phyloP scores from a whole-genome alignment of 2,888 invertebrate species.

The Tanaodytes sp. region DNA sequence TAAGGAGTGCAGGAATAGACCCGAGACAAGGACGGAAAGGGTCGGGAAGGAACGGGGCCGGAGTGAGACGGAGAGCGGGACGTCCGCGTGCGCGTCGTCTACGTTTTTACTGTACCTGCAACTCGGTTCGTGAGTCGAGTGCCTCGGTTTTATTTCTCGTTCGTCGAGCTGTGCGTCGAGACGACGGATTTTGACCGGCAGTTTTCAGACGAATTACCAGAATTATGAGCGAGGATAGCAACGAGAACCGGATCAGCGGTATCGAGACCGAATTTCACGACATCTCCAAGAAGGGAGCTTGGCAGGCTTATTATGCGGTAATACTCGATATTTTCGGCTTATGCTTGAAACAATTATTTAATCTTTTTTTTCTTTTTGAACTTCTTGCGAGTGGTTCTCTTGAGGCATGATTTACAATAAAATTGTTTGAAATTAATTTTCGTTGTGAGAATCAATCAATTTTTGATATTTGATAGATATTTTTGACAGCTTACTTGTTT shows the following conservation, averaged over 20 bases:
- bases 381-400: not conserved
- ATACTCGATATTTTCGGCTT: too few relatives aligned
- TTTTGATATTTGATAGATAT: too few relatives aligned
- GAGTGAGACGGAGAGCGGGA: slow-evolving; percentile 4
- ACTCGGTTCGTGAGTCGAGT: slow-evolving; percentile 1
- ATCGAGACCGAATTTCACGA: slow-evolving; percentile 84
- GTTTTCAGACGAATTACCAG: not conserved
- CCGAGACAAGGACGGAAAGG: not conserved
- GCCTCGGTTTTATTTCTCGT: not conserved
- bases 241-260: slow-evolving; percentile 70
- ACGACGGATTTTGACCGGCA: not conserved
- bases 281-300: slow-evolving; percentile 80
- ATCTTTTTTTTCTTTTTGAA: not conserved
- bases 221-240: slow-evolving; percentile 61
- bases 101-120: slow-evolving; percentile 1
- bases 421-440: too few relatives aligned
- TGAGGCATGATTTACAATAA: not conserved
- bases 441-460: too few relatives aligned
- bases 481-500: too few relatives aligned
- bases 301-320: slow-evolving; percentile 84
- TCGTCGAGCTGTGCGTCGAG: slow-evolving; percentile 7
- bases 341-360: too few relatives aligned
- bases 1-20: not conserved
- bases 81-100: slow-evolving; percentile 27
- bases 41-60: not conserved